Evolutionary conservation across 2,113 vertebrate genomes (phyloP), one percentile per base, ranked within the genome.

Genomic region (Cololabis saira): DNA sequence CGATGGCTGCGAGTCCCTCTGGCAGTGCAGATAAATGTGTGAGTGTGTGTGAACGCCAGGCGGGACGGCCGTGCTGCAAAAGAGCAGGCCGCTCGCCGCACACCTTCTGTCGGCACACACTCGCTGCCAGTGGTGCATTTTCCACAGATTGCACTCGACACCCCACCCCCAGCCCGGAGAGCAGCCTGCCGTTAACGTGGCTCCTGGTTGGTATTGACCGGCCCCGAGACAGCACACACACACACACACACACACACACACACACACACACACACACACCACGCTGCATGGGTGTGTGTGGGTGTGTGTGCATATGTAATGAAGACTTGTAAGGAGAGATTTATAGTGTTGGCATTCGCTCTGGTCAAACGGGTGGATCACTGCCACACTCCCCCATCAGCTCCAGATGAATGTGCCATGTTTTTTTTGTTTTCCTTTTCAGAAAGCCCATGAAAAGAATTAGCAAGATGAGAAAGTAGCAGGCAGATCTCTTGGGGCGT

Each of bases 361-460:
- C 57, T 5, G 45, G 78, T 79, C 44, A 15, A 62, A 74, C 10
- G 71, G 78, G 77, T 80, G 82, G 77, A 83, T 16, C 10, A 43
- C 80, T 78, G 75, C 69, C 84, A 67, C 76, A 48, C 68, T 50
- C 60, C 44, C 55, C 50, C 54, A 16, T 19, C 75, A 10, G 50
- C 79, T 56, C 68, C 61, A 8, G 33, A 73, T 76, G 61, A 79
- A 87, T 60, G 70, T 74, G 78, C 68, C 77, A 80, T 49, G 69
- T 81, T 86, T 86, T 78, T 81, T 86, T 86, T 78, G 71, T 88
- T 87, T 87, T 67, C 54, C 67, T 74, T 71, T 78, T 83, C 58
- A 81, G 66, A 76, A 67, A 57, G 57, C 65, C 50, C 68, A 78
- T 73, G 77, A 82, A 86, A 84, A 83, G 83, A 87, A 87, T 83